Percentiles rank a stretch among this genome's conserved stretches.
Evolutionary conservation across 2,797 vertebrate species (phyloP).

Genomic region (Podargus strigoides): DNA sequence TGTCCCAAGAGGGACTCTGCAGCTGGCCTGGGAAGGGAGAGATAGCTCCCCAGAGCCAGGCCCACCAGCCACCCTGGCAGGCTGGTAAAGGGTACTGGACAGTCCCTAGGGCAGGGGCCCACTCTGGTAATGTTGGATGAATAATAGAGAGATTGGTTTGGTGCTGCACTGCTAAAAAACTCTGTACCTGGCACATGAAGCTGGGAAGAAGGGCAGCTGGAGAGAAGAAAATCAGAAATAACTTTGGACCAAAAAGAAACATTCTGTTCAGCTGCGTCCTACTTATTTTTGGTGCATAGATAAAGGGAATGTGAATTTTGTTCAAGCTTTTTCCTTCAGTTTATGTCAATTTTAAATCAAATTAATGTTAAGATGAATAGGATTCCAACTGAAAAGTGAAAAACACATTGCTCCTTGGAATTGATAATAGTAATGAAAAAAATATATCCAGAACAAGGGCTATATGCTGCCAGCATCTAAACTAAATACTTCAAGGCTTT

Average conservation of each 20-base stretch:
- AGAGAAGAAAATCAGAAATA: neutral
- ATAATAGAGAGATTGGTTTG: neutral
- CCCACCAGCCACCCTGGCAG: neutral
- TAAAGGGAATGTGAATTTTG: neutral
- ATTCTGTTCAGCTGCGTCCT: neutral
- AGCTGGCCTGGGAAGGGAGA: neutral
- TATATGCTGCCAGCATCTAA: neutral
- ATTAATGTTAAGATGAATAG: neutral
- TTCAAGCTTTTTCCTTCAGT: neutral
- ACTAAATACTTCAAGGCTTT: neutral
- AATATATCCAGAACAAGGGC: neutral
- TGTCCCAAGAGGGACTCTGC: neutral
- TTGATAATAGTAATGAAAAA: neutral
- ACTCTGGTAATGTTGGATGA: neutral
- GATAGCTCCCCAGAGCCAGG: neutral
- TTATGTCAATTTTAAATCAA: slow-evolving; percentile 18
- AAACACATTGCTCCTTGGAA: neutral
- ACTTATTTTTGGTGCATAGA: neutral
- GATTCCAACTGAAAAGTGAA: neutral
- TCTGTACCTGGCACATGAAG: neutral
- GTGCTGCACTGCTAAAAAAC: neutral
- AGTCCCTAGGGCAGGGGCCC: neutral
- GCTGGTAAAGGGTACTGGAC: neutral
- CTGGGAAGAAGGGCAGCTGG: neutral
- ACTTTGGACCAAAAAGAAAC: neutral